These are phyloP conservation scores for Rhysida immarginata DNA, from an alignment of 1,140 invertebrate genomes.

Conservation along the genomic window DNA sequence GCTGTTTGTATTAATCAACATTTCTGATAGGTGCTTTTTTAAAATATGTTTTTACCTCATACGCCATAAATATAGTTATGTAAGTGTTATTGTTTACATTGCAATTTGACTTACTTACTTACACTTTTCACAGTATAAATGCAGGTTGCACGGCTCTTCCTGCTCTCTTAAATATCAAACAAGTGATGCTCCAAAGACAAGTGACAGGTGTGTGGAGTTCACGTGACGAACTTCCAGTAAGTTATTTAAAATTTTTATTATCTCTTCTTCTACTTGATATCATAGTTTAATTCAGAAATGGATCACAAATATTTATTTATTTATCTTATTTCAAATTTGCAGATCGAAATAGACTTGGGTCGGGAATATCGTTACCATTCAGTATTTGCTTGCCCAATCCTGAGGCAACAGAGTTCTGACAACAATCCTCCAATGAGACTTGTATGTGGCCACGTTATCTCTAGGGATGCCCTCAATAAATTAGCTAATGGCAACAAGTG, in stretches of 20 bases:
- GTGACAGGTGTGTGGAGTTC: slow-evolving; percentile 86
- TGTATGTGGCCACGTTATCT: slow-evolving; percentile 95
- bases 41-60: too few species aligned
- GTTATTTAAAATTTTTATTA: slow-evolving; percentile 15
- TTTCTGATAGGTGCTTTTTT: too few species aligned
- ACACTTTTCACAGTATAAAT: slow-evolving; percentile 52
- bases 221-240: slow-evolving; percentile 88
- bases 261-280: neutral
- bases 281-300: neutral
- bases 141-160: slow-evolving; percentile 86
- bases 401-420: slow-evolving; percentile 90
- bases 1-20: too few species aligned
- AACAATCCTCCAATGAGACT: slow-evolving; percentile 93
- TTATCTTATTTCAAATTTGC: neutral
- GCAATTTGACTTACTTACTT: too few species aligned
- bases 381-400: slow-evolving; percentile 95
- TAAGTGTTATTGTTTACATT: too few species aligned
- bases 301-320: neutral
- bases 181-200: slow-evolving; percentile 90
- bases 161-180: slow-evolving; percentile 81
- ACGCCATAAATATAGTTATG: too few species aligned
- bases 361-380: slow-evolving; percentile 84
- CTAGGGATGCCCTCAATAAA: slow-evolving; percentile 88
- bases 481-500: slow-evolving; percentile 84
- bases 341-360: slow-evolving; percentile 85